Base-by-base conservation (phyloP, 2,797 vertebrate genomes). In the Falco concolor region DNA sequence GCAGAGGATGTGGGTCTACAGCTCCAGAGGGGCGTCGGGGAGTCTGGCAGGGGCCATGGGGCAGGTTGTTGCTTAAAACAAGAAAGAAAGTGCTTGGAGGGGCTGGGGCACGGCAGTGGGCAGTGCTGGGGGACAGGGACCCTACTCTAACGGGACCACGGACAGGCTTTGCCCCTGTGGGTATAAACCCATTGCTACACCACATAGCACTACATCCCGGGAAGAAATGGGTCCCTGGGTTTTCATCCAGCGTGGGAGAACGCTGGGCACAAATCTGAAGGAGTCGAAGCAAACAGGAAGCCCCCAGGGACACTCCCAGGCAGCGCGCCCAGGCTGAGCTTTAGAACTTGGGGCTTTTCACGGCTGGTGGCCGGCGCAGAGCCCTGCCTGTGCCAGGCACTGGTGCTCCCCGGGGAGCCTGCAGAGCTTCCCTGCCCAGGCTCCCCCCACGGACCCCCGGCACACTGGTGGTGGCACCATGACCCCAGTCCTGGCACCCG, bases 111-210 rank as follows among this genome's bases (percentile, higher is more conserved):
- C 45, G 9, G 60, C 27, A 11, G 34, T 2, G 10, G 81, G 19
- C 44, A 4, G 53, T 0, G 1, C 23, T 1, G 2, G 20, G 24
- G 38, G 20, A 49, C 4, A 1, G 36, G 70, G 57, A 72, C 38
- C 38, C n/a, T 84, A n/a, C 28, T 45, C 7, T 34, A 52, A 40
- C 0, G 1, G 20, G 21, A 34, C 28, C 38, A 5, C 1, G 2
- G 60, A 22, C 0, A 23, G n/a, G 21, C 60, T 61, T 82, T 12
- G 18, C 64, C 12, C 67, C 13, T 2, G 0, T 24, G 54, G 28
- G 12, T 34, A 56, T 52, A 28, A 40, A 52, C 12, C 72, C 54
- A 16, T 21, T 61, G 49, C 59, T 65, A 34, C 12, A 16, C 24
- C 56, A 10, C 1, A 10, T n/a, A 36, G 49, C n/a, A 11, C 32